A percentile compares a stretch with the other conserved stretches of the same genome.
Evolutionary conservation across 2,113 vertebrate genomes (phyloP).

Genomic region (Vulpes vulpes): DNA sequence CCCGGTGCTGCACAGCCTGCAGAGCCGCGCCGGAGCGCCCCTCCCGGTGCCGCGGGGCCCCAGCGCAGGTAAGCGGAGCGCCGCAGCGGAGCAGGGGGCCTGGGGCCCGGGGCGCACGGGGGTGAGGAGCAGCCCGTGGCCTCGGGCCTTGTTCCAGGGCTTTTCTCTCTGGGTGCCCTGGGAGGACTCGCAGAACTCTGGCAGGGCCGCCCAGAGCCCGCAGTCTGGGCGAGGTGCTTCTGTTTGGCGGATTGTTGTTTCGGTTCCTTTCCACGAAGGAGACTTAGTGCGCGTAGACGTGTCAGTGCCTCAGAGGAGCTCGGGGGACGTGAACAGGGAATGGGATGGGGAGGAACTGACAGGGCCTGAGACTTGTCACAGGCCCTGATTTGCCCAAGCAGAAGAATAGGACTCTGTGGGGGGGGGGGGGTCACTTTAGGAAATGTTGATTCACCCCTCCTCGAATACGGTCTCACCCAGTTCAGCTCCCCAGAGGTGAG

Average conservation of each 20-base stretch:
- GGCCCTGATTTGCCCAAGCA: background rate
- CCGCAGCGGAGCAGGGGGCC: fast-evolving
- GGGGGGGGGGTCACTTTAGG: background rate
- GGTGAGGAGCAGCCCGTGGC: too few species aligned
- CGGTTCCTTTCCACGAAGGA: background rate
- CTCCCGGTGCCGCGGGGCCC: constrained; percentile 92
- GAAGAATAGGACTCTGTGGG: background rate
- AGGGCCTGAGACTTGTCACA: background rate
- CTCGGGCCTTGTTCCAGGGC: background rate
- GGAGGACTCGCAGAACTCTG: background rate
- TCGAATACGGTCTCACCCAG: background rate
- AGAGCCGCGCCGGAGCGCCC: constrained; percentile 91
- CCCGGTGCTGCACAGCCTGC: constrained; percentile 96
- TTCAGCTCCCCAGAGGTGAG: background rate
- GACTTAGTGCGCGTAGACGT: fast-evolving
- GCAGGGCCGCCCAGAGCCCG: background rate
- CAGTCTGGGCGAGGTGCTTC: background rate
- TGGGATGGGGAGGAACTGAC: background rate
- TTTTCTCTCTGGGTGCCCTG: background rate
- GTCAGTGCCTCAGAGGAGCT: background rate
- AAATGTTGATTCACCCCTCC: background rate
- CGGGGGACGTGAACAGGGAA: background rate
- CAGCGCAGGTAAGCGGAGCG: constrained; percentile 91
- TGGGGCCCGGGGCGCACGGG: too few species aligned
- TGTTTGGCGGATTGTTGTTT: background rate